Base-by-base conservation (phyloP, 2,888 invertebrate species). In the Ypsolopha scabrella region DNA sequence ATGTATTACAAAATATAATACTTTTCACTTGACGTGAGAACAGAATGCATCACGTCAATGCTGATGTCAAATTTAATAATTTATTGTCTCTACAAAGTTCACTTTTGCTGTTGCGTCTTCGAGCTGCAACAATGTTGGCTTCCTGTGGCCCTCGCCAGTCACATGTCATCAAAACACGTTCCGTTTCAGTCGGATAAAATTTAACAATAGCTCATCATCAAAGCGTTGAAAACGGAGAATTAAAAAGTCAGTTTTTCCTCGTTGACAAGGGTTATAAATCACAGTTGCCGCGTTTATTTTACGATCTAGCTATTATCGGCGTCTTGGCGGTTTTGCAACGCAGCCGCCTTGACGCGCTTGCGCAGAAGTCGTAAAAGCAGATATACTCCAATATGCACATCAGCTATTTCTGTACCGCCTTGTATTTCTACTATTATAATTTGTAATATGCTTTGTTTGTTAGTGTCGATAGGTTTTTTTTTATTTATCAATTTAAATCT, bases 221-320 rank as follows among this genome's bases (percentile, higher is more conserved):
- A 75, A 75, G 75, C 65, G 71, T 68, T 69, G 68, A 72, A 75
- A 75, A 65, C 64, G 56, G 63, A 70, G 70, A 72, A 75, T 75
- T 73, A 76, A 78, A 76, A 71, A 75, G 68, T 69, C 64, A 69
- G 73, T 72, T 76, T 77, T 79, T 78, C 76, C 70, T 73, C 70
- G 75, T 75, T 76, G 81, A 80, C 78, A 77, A 65, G 68, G 63
- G 75, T 65, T 74, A 71, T 81, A 80, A 81, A 82, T 80, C 80
- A 80, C 69, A 60, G 72, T 68, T 64, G 64, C 70, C 62, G 76
- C 76, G 79, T 80, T 81, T 81, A 76, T 78, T 82, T 82, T 80
- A 81, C 77, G 77, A 79, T 76, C 72, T 62, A 66, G 78, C 78
- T 81, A 80, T 80, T 79, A 83, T 78, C 78, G 80, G 78, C 75